Base-by-base conservation (phyloP, 2,888 invertebrate genomes). In the Euclidia mi region DNA sequence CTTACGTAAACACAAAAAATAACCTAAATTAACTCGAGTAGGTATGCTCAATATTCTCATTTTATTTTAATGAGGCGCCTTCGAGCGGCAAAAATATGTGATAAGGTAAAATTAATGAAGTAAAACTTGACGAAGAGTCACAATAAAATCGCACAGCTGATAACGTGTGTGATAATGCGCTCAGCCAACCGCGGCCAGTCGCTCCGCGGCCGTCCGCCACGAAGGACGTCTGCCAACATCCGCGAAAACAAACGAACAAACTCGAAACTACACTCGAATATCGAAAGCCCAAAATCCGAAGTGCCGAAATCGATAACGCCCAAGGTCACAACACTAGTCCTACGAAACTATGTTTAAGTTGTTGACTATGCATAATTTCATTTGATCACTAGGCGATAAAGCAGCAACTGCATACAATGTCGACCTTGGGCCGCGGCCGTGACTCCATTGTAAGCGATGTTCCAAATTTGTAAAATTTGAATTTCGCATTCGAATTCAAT, bases 331-430 rank as follows among this genome's bases (percentile, higher is more conserved):
- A 65, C 74, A 65, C 64, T 48, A 56, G 48, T 42, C 55, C 60
- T 61, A 73, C 74, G 61, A 56, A 70, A 77, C 74, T 79, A 82
- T 85, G 82, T 81, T 66, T 56, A 79, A 81, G 64, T 82, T 76
- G 71, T 75, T 45, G 69, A 77, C 84, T 84, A 83, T 89, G 87
- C 87, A 90, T 89, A 89, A 90, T 90, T 90, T 79, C 81, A 83
- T 84, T 85, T 79, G 83, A 87, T 90, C 78, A 84, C 84, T 82
- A 76, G 64, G 64, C 76, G 84, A 86, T 85, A 84, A 83, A 67
- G 65, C 78, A 57, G 56, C 61, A 76, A 83, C 70, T 85, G 87
- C 86, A 86, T 82, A 85, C 84, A 83, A 84, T 82, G 76, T 55
- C 77, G 87, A 82, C 92, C 92, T 91, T 90, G 87, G 72, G 64